These are phyloP conservation scores for Brachyistius frenatus DNA, from an alignment of 2,113 vertebrate genomes.

Conservation along the genomic window DNA sequence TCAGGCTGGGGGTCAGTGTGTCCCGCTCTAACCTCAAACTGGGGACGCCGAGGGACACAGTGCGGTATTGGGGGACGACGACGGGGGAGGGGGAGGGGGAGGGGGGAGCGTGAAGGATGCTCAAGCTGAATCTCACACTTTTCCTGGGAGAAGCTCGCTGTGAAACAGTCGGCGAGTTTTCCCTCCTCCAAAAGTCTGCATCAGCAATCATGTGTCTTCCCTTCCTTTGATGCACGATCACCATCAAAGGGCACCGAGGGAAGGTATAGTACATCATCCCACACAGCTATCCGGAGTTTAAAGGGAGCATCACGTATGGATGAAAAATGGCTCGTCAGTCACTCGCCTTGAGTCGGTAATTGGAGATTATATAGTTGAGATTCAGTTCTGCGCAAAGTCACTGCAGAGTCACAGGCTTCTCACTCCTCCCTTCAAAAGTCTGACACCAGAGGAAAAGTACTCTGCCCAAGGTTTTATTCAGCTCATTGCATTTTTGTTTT, in stretches of 20 bases:
- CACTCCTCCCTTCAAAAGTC: constrained; percentile 50
- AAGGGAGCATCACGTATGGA: constrained; percentile 41
- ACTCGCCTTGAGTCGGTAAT: constrained; percentile 63
- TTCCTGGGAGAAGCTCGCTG: constrained; percentile 42
- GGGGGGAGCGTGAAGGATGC: constrained; percentile 55
- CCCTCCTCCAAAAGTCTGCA: constrained; percentile 44
- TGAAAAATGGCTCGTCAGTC: constrained; percentile 63
- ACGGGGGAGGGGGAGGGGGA: not conserved
- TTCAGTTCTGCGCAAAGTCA: constrained; percentile 54
- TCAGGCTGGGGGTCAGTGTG: constrained; percentile 50
- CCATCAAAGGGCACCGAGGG: constrained; percentile 64
- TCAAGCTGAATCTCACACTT: constrained; percentile 39
- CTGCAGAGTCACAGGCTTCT: constrained; percentile 55
- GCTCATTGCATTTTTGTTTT: constrained; percentile 37
- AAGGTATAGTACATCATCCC: constrained; percentile 32
- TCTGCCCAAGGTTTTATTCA: constrained; percentile 41
- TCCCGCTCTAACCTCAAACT: constrained; percentile 44
- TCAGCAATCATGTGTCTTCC: constrained; percentile 55
- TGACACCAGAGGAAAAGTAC: constrained; percentile 42
- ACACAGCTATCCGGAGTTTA: constrained; percentile 44
- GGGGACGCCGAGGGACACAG: constrained; percentile 9
- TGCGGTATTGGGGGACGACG: not conserved
- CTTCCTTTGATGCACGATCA: constrained; percentile 52
- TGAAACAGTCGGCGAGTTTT: constrained; percentile 21
- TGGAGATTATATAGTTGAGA: constrained; percentile 68